A percentile compares a stretch with the other conserved stretches of the same genome.
phyloP scores from a whole-genome alignment of 2,888 invertebrate genomes.

The Linyphia triangularis region DNA sequence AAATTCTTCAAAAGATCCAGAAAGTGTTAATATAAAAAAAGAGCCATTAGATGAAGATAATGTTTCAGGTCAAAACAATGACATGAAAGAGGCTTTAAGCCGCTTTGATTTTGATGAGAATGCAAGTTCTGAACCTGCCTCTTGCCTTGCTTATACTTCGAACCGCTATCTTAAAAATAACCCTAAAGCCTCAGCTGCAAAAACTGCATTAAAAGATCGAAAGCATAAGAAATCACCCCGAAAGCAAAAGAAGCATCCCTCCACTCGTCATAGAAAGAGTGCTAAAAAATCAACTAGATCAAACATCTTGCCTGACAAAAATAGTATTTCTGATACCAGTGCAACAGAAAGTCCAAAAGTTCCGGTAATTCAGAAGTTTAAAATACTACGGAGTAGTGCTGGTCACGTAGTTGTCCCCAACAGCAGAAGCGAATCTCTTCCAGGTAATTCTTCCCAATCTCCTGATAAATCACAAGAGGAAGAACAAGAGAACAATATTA shows the following conservation, averaged over 20 bases:
- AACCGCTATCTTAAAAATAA: neutral
- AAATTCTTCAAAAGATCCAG: neutral
- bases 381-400: too few species aligned
- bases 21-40: neutral
- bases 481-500: too few species aligned
- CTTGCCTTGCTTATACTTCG: neutral
- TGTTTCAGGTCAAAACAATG: neutral
- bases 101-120: constrained; percentile 20
- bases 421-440: too few species aligned
- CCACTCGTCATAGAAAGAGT: neutral
- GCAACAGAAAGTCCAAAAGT: too few species aligned
- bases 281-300: neutral
- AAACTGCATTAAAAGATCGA: neutral
- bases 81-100: neutral
- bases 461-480: too few species aligned
- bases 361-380: too few species aligned
- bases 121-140: neutral
- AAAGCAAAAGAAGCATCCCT: neutral
- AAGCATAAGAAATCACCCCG: neutral
- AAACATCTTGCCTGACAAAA: too few species aligned
- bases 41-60: constrained; percentile 5
- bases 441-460: too few species aligned
- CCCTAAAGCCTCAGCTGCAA: neutral
- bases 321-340: too few species aligned
- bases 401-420: too few species aligned